Conservation (phyloP, 2,113 vertebrate species). For the Siniperca knerii region DNA sequence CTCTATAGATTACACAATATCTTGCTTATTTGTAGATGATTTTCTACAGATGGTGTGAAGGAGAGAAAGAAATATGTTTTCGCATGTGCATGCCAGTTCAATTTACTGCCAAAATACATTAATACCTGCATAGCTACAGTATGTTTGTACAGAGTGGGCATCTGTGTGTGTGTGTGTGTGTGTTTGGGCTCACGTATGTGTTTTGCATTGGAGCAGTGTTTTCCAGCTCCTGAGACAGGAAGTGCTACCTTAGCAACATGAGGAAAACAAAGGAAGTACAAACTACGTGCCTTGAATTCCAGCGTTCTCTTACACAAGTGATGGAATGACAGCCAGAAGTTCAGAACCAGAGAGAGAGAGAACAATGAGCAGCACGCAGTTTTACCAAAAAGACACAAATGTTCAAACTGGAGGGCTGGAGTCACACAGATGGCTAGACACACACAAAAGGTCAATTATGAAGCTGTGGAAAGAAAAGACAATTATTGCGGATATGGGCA, state of each 20-base stretch:
- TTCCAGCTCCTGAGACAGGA: constrained; percentile 79
- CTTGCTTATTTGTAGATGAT: neutral
- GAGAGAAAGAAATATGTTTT: neutral
- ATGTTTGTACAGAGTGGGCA: constrained; percentile 4
- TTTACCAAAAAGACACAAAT: constrained; percentile 62
- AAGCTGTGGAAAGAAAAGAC: constrained; percentile 60
- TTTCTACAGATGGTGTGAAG: neutral
- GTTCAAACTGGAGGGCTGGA: constrained; percentile 51
- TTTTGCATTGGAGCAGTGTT: constrained; percentile 57
- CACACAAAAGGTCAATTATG: constrained; percentile 74
- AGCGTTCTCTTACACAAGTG: constrained; percentile 68
- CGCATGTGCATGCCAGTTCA: neutral
- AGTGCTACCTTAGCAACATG: constrained; percentile 82
- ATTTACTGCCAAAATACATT: neutral
- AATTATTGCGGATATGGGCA: constrained; percentile 40
- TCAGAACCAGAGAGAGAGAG: constrained; percentile 33
- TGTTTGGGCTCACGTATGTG: constrained; percentile 19
- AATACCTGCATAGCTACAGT: neutral
- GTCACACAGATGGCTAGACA: constrained; percentile 66
- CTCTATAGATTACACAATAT: neutral
- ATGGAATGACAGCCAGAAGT: constrained; percentile 53
- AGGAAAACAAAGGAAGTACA: constrained; percentile 84
- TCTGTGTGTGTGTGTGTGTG: constrained; percentile 11
- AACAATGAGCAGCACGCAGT: constrained; percentile 71
- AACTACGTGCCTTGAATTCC: constrained; percentile 81